phyloP scores from a whole-genome alignment of 2,888 invertebrate genomes.

The Mantis religiosa region DNA sequence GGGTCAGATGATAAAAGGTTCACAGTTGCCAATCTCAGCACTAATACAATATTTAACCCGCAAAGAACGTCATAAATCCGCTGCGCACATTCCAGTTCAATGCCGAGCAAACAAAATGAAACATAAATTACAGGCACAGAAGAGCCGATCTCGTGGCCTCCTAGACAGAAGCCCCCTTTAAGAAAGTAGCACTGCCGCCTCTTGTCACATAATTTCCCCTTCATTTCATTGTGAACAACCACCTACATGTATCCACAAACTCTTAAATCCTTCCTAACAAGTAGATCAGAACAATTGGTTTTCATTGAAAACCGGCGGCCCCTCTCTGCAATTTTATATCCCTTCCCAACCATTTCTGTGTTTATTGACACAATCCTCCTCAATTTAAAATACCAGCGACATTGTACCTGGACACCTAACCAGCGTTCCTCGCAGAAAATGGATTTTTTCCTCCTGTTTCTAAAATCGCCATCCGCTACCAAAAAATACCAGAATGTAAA shows the following conservation, averaged over 20 bases:
- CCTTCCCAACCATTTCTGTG: neutral
- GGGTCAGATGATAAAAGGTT: neutral
- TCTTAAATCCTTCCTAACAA: neutral
- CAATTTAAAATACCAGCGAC: conserved; percentile 4
- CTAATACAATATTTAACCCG: neutral
- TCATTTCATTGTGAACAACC: neutral
- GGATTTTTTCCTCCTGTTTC: neutral
- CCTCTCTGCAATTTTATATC: neutral
- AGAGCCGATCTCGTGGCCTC: neutral
- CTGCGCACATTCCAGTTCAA: neutral
- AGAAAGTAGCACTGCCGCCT: no score
- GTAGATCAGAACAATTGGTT: neutral
- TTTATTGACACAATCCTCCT: neutral
- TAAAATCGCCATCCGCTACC: neutral
- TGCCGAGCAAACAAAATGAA: neutral
- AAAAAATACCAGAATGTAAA: neutral
- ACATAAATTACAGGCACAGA: neutral
- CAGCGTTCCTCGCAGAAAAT: neutral
- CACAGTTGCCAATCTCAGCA: neutral
- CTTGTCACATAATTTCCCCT: neutral
- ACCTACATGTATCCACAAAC: neutral
- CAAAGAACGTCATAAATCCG: neutral
- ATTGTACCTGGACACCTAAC: conserved; percentile 4
- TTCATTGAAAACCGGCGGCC: neutral
- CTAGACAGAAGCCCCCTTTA: neutral